phyloP scores from a whole-genome alignment of 2,888 invertebrate genomes.

The Ommatoiulus sabulosus region DNA sequence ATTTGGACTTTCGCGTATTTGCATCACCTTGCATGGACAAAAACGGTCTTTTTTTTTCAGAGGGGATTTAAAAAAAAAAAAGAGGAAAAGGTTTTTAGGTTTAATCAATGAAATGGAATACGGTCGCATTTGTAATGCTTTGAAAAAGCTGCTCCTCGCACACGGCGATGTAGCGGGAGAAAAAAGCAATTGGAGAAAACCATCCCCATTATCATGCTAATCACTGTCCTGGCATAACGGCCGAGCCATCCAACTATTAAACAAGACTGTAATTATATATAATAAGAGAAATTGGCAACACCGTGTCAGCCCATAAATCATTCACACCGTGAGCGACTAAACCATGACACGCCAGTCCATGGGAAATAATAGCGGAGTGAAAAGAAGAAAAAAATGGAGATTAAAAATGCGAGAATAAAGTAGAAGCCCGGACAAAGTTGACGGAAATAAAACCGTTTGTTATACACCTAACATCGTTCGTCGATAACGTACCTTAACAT shows the following conservation, averaged over 20 bases:
- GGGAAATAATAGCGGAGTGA: background rate
- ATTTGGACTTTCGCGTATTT: background rate
- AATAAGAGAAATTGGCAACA: constrained; percentile 53
- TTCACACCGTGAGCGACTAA: background rate
- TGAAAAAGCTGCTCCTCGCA: constrained; percentile 21
- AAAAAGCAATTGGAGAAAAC: constrained; percentile 18
- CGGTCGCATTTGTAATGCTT: background rate
- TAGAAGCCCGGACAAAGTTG: no score
- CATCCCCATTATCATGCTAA: constrained; percentile 43
- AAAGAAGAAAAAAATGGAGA: constrained; percentile 9
- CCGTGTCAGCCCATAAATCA: constrained; percentile 54
- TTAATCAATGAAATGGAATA: constrained; percentile 28
- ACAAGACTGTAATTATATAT: constrained; percentile 37
- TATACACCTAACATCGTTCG: no score
- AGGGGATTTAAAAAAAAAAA: background rate
- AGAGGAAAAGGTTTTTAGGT: background rate
- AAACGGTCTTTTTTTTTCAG: background rate
- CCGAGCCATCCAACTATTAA: constrained; percentile 36
- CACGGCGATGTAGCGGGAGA: background rate
- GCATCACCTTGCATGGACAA: background rate
- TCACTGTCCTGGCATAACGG: constrained; percentile 34
- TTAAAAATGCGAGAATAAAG: constrained; percentile 3
- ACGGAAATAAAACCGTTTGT: no score
- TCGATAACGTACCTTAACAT: no score
- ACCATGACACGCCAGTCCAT: constrained; percentile 26